phyloP scores from a whole-genome alignment of 2,797 vertebrate species.

The Hydrocynus forskahlii region DNA sequence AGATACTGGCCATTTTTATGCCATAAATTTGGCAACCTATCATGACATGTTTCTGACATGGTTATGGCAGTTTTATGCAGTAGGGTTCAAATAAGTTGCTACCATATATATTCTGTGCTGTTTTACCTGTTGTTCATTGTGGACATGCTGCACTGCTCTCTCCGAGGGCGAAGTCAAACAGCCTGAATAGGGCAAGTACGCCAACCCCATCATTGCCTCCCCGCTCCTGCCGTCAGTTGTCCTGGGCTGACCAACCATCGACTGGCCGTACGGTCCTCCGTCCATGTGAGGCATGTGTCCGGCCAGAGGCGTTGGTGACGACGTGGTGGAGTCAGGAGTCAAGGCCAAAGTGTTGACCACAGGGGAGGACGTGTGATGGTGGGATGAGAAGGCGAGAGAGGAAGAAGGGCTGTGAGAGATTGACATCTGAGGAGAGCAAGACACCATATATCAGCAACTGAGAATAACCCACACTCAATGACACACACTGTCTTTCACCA shows the following conservation, averaged over 20 bases:
- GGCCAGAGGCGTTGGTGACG: constrained; percentile 22
- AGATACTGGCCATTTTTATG: too few relatives aligned
- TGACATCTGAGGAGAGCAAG: constrained; percentile 72
- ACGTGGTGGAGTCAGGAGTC: constrained; percentile 55
- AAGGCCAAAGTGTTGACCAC: constrained; percentile 48
- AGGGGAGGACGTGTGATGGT: constrained; percentile 61
- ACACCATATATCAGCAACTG: constrained; percentile 1
- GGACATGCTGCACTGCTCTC: constrained; percentile 65
- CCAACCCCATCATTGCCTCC: constrained; percentile 71
- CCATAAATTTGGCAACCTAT: too few relatives aligned
- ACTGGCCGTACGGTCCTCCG: constrained; percentile 65
- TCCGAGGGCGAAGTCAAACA: constrained; percentile 60
- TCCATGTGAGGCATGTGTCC: constrained; percentile 71
- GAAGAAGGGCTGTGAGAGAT: constrained; percentile 67
- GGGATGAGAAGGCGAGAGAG: constrained; percentile 62
- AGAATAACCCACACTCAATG: background rate
- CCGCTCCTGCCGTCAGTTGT: constrained; percentile 61
- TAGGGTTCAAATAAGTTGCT: too few relatives aligned
- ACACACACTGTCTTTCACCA: constrained; percentile 24
- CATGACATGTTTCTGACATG: too few relatives aligned
- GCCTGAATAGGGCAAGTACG: constrained; percentile 71
- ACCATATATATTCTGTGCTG: background rate
- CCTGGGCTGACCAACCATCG: constrained; percentile 59
- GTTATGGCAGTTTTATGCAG: too few relatives aligned
- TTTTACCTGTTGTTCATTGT: constrained; percentile 69